Base-by-base conservation (phyloP, 2,888 invertebrate species). In the Unio pictorum region DNA sequence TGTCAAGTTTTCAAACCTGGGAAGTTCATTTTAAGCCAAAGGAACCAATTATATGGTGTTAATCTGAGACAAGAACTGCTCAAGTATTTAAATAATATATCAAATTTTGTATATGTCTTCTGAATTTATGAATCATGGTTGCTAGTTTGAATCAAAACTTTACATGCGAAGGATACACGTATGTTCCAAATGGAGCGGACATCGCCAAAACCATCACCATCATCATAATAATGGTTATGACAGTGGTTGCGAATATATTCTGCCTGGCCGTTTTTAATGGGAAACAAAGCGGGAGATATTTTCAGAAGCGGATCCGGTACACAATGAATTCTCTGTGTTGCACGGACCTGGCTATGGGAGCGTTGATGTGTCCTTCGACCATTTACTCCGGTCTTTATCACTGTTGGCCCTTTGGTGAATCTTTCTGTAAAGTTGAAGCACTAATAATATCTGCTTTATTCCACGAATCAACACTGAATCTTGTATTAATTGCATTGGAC, bases 261-360 rank as follows among this genome's bases (percentile, higher is more conserved):
- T 76, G 74, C 57, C 67, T 77, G 5, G 59, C 75, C 28, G 79
- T 79, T 17, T 73, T 79, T 45, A 77, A 76, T 59, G 73, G 69
- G 61, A 65, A 61, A 3, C 61, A 61, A 45, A 76, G 71, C 15
- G 54, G 74, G 45, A 69, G 69, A 55, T 68, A 74, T 58, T 75
- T 79, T 58, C 34, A 73, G 64, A 75, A 74, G 66, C 66, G 72
- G 56, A 73, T 75, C 8, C 68, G 79, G 23, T 71, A 73, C 45
- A 69, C 75, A 30, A 79, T 79, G 77, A 79, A 74, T 61, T 79
- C 79, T 28, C 60, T 79, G 63, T 72, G 72, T 17, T 75, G 74
- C 60, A 75, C 79, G 6, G 79, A 79, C 63, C 70, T 75, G 20
- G 69, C 71, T 15, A 79, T 79, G 55, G 79, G 79, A 5, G 45